Base-by-base conservation (phyloP, 2,113 vertebrate species). In the Saccopteryx bilineata region DNA sequence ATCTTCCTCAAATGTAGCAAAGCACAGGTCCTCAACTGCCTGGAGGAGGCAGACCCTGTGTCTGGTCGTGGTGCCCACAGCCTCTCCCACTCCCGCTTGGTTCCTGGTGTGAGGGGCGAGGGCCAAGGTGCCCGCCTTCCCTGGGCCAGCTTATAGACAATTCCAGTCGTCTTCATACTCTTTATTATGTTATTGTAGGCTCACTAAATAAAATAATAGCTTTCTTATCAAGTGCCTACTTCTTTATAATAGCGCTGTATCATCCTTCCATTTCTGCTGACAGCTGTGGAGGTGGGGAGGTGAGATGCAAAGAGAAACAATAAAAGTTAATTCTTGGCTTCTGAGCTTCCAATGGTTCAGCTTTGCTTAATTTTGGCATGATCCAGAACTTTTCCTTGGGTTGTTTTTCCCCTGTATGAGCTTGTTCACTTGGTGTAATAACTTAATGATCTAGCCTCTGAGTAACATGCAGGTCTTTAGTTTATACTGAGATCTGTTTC, bases 321-420 rank as follows among this genome's bases (percentile, higher is more conserved):
- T 21, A 46, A 18, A 89, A 54, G 63, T 81, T 33, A 63, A 28
- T 90, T 87, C 52, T 86, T 94, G 88, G 31, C 33, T 74, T 66
- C 18, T 46, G 66, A 58, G 48, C 60, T 33, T 84, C 58, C 14
- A 24, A 0, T 24, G 11, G 28, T 46, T 88, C 48, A 0, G 58
- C 72, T 81, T 82, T 39, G 81, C 21, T 39, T 93, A 39, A 66
- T 82, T 94, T 93, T 18, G 90, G 21, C n/a, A 39, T 33, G 66
- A 85, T 31, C 65, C 28, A 69, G 50, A 76, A 69, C 69, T 85
- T 85, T 76, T 84, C 87, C 87, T 39, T 54, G 66, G 52, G 2
- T 76, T 65, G 60, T 75, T 88, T 92, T 75, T 80, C 18, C 18
- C 75, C 78, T 79, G n/a, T 33, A 23, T 86, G 63, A 65, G 60